phyloP scores from a whole-genome alignment of 2,113 vertebrate genomes.

The Eidolon helvum region DNA sequence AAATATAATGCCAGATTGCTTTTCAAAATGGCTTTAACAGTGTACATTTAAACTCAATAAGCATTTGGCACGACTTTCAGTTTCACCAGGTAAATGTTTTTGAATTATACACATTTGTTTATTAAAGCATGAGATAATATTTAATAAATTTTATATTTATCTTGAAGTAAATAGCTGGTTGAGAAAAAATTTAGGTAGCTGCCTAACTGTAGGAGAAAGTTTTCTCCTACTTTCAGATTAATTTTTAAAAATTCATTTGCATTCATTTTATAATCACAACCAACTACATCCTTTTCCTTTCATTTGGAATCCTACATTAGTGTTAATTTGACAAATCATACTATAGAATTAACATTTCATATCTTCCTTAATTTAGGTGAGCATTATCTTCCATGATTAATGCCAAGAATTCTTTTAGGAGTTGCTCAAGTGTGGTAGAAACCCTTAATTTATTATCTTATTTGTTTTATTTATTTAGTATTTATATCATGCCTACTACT shows the following conservation, averaged over 20 bases:
- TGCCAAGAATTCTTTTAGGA: constrained; percentile 42
- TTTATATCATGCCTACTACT: constrained; percentile 4
- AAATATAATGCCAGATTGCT: not conserved
- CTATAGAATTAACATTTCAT: not conserved
- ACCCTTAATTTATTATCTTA: constrained; percentile 33
- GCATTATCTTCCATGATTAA: not conserved
- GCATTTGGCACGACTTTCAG: not conserved
- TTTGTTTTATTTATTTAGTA: constrained; percentile 51
- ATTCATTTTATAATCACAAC: not conserved
- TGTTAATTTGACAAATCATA: constrained; percentile 42
- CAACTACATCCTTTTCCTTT: not conserved
- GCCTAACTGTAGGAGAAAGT: not conserved
- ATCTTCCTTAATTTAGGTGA: constrained; percentile 36
- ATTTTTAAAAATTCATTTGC: not conserved
- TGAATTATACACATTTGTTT: not conserved
- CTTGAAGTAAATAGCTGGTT: not conserved
- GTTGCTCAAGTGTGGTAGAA: constrained; percentile 3
- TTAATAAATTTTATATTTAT: not conserved
- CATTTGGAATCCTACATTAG: not conserved
- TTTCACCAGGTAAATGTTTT: not conserved
- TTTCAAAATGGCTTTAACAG: not conserved
- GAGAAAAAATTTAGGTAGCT: not conserved
- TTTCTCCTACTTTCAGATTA: not conserved
- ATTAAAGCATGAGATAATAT: not conserved
- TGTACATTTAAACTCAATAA: not conserved